Percentiles rank a stretch among this genome's conserved stretches.
phyloP scores from a whole-genome alignment of 2,113 vertebrate genomes.

The Antennarius striatus region DNA sequence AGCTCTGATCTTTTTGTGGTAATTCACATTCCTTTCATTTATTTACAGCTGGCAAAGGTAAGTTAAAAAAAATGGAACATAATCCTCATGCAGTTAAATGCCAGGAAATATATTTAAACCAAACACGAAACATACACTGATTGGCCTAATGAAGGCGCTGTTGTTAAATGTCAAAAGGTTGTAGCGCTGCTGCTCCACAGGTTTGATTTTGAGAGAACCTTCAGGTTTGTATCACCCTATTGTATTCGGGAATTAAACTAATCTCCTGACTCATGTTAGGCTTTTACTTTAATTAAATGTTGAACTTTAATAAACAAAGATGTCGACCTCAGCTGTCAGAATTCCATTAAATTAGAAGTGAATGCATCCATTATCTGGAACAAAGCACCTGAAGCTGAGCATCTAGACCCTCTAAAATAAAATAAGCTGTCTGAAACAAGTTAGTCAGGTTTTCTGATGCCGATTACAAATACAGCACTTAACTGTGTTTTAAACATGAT shows the following conservation, averaged over 20 bases:
- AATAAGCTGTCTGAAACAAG: no score
- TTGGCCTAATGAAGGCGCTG: conserved; percentile 15
- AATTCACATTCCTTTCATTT: not conserved
- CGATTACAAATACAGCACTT: not conserved
- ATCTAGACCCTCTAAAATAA: not conserved
- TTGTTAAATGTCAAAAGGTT: conserved; percentile 29
- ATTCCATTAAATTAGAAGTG: not conserved
- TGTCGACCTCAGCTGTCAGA: not conserved
- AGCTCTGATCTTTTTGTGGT: not conserved
- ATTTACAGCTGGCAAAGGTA: not conserved
- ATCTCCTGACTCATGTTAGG: not conserved
- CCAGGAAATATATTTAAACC: not conserved
- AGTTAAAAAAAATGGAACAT: not conserved
- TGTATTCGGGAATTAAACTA: conserved; percentile 21
- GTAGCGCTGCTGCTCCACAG: not conserved
- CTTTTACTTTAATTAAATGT: conserved; percentile 16
- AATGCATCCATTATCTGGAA: not conserved
- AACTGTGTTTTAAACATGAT: not conserved
- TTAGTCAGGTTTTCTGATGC: not conserved
- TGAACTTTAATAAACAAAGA: not conserved
- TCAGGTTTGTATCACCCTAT: conserved; percentile 4
- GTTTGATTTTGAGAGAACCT: conserved; percentile 13
- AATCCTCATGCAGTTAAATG: not conserved
- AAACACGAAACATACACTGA: not conserved
- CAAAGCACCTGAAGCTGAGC: not conserved